Percentiles rank a stretch among this genome's conserved stretches.
phyloP scores from a whole-genome alignment of 1,140 invertebrate genomes.

The Grapholita molesta region DNA sequence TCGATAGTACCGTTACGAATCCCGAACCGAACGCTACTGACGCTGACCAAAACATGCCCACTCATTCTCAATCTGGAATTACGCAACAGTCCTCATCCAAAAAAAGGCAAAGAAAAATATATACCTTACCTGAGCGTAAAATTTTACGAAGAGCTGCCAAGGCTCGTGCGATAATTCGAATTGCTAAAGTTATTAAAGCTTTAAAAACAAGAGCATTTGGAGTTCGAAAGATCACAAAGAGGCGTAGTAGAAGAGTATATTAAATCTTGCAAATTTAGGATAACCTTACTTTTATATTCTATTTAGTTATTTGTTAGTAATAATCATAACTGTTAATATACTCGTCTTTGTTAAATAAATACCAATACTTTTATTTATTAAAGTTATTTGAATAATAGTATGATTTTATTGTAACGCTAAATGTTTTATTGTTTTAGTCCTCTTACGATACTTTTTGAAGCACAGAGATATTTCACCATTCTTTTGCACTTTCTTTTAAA shows the following conservation, averaged over 20 bases:
- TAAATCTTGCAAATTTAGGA: not conserved
- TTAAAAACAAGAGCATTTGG: not conserved
- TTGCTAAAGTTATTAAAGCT: not conserved
- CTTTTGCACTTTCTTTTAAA: too few relatives aligned
- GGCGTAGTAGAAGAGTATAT: not conserved
- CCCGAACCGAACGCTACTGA: not conserved
- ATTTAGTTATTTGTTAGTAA: not conserved
- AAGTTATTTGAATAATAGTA: not conserved
- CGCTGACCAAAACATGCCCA: not conserved
- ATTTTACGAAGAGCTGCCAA: not conserved
- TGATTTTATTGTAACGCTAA: not conserved
- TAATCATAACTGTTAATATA: conserved; percentile 18
- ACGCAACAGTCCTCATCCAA: not conserved
- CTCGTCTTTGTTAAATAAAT: not conserved
- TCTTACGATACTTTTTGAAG: too few relatives aligned
- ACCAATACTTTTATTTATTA: not conserved
- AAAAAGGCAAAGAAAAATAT: not conserved
- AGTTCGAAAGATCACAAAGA: not conserved
- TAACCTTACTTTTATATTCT: too few relatives aligned
- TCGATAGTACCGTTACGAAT: not conserved
- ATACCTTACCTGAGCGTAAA: not conserved
- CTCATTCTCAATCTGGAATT: not conserved
- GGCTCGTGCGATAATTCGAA: not conserved
- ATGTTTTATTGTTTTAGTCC: too few relatives aligned
- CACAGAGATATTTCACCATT: too few relatives aligned